Percentiles rank a stretch among this genome's conserved stretches.
Evolutionary conservation across 2,888 invertebrate species (phyloP).

Genomic region (Dione vanillae): DNA sequence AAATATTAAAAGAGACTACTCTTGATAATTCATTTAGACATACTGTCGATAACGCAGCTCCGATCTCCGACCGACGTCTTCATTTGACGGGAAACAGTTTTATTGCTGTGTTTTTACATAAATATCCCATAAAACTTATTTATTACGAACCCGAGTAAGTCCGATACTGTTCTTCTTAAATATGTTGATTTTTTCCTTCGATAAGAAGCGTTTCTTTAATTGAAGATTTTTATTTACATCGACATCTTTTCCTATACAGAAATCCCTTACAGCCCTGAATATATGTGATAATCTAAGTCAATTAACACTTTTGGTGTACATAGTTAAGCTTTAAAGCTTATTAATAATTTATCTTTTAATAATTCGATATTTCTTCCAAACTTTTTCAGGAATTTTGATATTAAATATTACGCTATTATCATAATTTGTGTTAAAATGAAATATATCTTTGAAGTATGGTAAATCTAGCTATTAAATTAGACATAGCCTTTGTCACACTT

Average conservation of each 20-base stretch:
- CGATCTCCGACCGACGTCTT: constrained; percentile 52
- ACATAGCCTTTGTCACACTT: constrained; percentile 12
- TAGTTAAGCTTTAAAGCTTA: too few species aligned
- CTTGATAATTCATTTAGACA: constrained; percentile 7
- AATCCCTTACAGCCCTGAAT: too few species aligned
- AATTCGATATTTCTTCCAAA: background rate
- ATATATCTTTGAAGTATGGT: constrained; percentile 1
- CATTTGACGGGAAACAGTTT: constrained; percentile 59
- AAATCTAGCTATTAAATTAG: constrained; percentile 16
- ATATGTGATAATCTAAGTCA: too few species aligned
- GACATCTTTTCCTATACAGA: too few species aligned
- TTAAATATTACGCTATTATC: background rate
- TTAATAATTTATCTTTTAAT: background rate
- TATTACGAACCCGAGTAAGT: constrained; percentile 52
- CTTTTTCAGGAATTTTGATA: background rate
- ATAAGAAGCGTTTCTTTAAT: constrained; percentile 4
- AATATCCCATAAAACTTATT: constrained; percentile 72
- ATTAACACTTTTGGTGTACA: too few species aligned
- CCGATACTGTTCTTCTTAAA: constrained; percentile 36
- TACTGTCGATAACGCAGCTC: constrained; percentile 17
- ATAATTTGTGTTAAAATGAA: background rate
- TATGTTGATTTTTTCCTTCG: constrained; percentile 30
- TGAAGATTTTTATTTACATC: too few species aligned
- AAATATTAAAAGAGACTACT: too few species aligned
- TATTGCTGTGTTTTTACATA: constrained; percentile 73